Evolutionary conservation across 37 sponge, comb jelly and placozoan genomes (phyloP), one percentile per base, ranked within the genome.

Genomic region (Tethya wilhelma): DNA sequence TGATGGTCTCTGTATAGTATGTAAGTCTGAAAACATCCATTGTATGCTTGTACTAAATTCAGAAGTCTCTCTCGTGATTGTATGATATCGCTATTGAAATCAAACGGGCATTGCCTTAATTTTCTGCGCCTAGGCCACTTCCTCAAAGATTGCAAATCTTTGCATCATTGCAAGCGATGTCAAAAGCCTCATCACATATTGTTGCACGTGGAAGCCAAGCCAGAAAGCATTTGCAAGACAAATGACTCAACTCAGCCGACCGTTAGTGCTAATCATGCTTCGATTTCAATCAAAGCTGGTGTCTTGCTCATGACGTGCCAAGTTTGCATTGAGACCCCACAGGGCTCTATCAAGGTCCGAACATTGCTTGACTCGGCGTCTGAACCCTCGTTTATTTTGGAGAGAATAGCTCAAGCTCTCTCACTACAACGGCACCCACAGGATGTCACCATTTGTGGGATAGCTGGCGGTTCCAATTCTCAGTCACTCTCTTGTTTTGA

Each of bases 291-390:
- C 9, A 58, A 7, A 3, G 38, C 69, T 36, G 41, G 41, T 44
- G 41, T 36, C n/a, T 59, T 76, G 62, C 42, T 76, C 14, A 76
- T 76, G 77, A 76, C 62, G 30, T 76, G 77, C 44, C 64, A 44
- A 44, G 72, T 71, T 26, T 23, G 38, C n/a, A 26, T 71, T 9
- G 46, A 39, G n/a, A 39, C 72, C 25, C 72, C 72, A 4, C 4
- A 58, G 4, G 59, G 59, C 4, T 3, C 45, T 25, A 33, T 79
- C 39, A 55, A 67, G 38, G 58, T 58, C 31, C 69, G 57, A 68
- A 70, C 80, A 6, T 58, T 79, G 31, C 65, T 77, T 20, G 76
- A 75, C 38, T 36, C 60, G 12, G 76, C 25, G 40, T 59, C 76
- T 26, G 57, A 59, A 59, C 62, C 76, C 26, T 75, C 62, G 26